phyloP scores from a whole-genome alignment of 2,113 vertebrate genomes.

The Oceanodroma tethys region DNA sequence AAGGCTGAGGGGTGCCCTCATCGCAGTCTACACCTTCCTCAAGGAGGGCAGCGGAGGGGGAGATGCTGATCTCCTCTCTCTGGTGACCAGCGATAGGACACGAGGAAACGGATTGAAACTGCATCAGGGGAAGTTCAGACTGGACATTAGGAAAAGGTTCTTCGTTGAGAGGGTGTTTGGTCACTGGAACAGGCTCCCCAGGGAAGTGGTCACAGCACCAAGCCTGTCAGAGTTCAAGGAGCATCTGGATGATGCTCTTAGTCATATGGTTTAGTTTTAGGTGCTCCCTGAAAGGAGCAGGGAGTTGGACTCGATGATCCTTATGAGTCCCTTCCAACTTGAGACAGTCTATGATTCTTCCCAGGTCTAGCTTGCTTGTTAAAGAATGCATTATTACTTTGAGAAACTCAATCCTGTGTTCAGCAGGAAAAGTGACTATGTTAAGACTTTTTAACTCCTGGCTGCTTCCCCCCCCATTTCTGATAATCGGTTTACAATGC shows the following conservation, averaged over 20 bases:
- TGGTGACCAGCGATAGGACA: neutral
- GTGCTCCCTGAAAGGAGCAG: neutral
- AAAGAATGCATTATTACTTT: neutral
- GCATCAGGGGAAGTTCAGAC: accelerated
- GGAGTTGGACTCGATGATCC: neutral
- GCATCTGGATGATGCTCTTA: neutral
- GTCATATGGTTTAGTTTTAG: neutral
- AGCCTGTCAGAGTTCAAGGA: neutral
- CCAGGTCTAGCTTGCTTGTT: neutral
- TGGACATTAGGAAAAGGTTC: neutral
- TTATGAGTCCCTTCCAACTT: neutral
- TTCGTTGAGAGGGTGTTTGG: neutral
- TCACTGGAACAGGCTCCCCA: neutral
- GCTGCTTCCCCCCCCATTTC: neutral
- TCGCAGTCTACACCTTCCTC: neutral
- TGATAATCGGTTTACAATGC: neutral
- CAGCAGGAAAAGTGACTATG: neutral
- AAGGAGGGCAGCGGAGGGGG: accelerated
- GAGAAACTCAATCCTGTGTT: neutral
- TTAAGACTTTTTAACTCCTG: neutral
- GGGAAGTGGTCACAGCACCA: neutral
- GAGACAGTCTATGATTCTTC: neutral
- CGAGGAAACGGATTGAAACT: neutral
- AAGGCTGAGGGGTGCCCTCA: neutral
- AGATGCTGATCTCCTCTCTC: neutral